Evolutionary conservation across 1,140 invertebrate genomes (phyloP), one percentile per base, ranked within the genome.

Genomic region (Drosophila nannoptera): DNA sequence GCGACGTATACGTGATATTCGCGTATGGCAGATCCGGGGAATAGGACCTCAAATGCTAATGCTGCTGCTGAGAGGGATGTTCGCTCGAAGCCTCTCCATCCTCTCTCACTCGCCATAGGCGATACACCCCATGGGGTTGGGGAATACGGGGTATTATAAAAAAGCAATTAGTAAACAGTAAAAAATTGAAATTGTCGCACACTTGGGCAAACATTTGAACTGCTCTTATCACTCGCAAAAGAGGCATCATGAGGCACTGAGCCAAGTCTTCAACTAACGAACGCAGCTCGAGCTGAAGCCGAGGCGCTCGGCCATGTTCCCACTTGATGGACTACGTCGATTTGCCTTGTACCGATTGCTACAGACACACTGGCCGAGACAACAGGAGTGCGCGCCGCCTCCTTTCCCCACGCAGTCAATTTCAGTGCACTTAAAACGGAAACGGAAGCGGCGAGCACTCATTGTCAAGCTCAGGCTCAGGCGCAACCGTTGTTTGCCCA

Each of bases 401-500:
- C 29, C 46, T n/a, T 12, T 36, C 33, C 7, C 29, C 38, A 60
- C 43, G 32, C 46, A 68, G 80, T 76, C 76, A 55, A 66, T 70
- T 70, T 59, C 52, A 50, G 38, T 49, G 76, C 77, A 69, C 73
- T 83, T 80, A 77, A 65, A 76, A 67, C 69, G 80, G 73, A 83
- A 84, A 77, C 81, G 80, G 80, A 84, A 76, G 73, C 67, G 81
- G 76, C 59, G 77, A 86, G 76, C 73, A 74, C 65, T 80, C 81
- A 84, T 84, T 84, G 80, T 84, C 80, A 86, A 60, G 72, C 78
- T 83, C 80, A 86, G 60, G 72, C 78, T 83, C 80, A 75, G 72
- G 55, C 58, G 68, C 62, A 65, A 78, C 74, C 64, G 49, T 72
- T 68, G 65, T 77, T 73, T 72, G 74, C 75, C 75, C 58, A 73